These are phyloP conservation scores for Brachionus calyciflorus DNA, from an alignment of 1,140 invertebrate genomes.

Conservation along the genomic window DNA sequence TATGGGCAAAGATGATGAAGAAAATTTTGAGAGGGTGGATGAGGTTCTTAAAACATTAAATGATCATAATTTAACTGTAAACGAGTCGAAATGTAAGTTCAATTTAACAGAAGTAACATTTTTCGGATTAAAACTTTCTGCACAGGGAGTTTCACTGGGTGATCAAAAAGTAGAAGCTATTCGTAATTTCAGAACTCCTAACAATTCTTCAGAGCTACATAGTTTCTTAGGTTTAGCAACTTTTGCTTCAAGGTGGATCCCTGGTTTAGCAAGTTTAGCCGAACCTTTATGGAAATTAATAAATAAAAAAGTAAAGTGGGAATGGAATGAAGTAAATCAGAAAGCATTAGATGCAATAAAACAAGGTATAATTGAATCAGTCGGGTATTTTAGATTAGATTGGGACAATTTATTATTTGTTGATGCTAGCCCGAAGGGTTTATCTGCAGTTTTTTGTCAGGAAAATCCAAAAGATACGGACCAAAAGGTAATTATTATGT, in stretches of 20 bases:
- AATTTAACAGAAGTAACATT: background rate
- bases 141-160: background rate
- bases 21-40: background rate
- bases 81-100: background rate
- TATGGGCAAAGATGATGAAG: background rate
- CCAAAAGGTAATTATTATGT: slow-evolving; percentile 50
- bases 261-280: background rate
- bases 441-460: slow-evolving; percentile 62
- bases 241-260: background rate
- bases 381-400: background rate
- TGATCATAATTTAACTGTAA: background rate
- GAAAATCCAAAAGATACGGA: background rate
- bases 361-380: background rate
- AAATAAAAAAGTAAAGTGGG: background rate
- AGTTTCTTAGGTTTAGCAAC: background rate
- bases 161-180: background rate
- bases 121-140: background rate
- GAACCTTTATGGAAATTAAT: background rate
- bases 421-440: slow-evolving; percentile 53
- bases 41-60: background rate
- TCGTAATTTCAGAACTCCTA: background rate
- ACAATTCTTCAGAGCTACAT: background rate
- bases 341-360: background rate
- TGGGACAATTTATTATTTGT: background rate
- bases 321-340: background rate